Evolutionary conservation across 2,888 invertebrate species (phyloP).

Genomic region (Stenodema calcarata): DNA sequence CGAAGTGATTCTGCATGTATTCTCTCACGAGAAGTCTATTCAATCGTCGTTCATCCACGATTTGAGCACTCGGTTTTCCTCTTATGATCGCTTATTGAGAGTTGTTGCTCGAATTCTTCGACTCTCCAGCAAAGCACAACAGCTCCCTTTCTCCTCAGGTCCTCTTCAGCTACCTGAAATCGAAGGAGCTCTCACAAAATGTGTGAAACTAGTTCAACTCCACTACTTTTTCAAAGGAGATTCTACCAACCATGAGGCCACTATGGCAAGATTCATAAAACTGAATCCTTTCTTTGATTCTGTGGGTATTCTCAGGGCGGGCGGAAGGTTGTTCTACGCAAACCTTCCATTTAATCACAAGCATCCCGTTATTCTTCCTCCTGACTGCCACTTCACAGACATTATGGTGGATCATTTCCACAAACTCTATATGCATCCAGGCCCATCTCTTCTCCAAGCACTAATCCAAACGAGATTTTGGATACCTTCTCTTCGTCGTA

Average conservation of each 20-base stretch:
- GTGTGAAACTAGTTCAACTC: background rate
- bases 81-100: background rate
- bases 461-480: constrained; percentile 14
- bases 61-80: background rate
- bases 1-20: no score
- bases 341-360: background rate
- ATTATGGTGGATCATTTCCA: constrained; percentile 50
- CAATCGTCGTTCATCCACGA: no score
- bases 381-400: constrained; percentile 27
- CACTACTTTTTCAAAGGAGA: background rate
- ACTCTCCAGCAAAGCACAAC: background rate
- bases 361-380: constrained; percentile 49
- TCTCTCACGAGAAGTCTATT: no score
- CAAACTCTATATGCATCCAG: constrained; percentile 3
- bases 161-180: constrained; percentile 4
- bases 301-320: constrained; percentile 49
- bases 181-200: no score
- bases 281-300: constrained; percentile 49
- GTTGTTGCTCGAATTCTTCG: background rate
- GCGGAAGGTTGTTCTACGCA: constrained; percentile 46
- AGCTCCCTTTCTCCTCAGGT: background rate
- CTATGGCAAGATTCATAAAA: background rate
- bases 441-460: background rate
- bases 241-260: background rate
- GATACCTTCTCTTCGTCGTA: background rate